Evolutionary conservation across 2,888 invertebrate genomes (phyloP).

Genomic region (Pheosia gnoma): DNA sequence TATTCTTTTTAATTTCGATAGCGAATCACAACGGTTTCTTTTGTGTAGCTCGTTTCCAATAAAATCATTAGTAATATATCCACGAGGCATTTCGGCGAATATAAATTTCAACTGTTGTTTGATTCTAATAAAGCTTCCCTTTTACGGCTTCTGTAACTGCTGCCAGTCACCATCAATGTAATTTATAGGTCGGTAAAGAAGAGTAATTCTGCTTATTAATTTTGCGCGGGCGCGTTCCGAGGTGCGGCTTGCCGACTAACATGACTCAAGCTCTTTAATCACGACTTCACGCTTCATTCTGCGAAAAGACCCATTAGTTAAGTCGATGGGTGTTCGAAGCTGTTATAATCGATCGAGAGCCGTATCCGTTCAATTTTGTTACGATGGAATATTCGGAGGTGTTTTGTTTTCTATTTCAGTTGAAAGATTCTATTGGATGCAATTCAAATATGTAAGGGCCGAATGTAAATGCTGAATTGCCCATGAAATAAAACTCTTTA

Average conservation of each 20-base stretch:
- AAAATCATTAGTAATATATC: not conserved
- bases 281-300: constrained; percentile 43
- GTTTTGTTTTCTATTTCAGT: constrained; percentile 40
- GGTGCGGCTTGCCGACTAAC: constrained; percentile 70
- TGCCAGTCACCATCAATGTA: constrained; percentile 73
- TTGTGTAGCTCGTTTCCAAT: constrained; percentile 14
- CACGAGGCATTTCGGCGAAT: constrained; percentile 9
- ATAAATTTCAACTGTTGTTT: constrained; percentile 61
- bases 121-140: constrained; percentile 66
- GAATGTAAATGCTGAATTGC: constrained; percentile 52
- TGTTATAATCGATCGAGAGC: constrained; percentile 41
- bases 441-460: constrained; percentile 49
- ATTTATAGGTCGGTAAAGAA: constrained; percentile 76
- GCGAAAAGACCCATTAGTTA: constrained; percentile 52
- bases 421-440: constrained; percentile 45
- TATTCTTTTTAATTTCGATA: constrained; percentile 46
- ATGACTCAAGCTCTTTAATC: constrained; percentile 67
- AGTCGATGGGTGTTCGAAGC: constrained; percentile 42
- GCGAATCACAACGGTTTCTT: constrained; percentile 6
- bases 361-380: constrained; percentile 18
- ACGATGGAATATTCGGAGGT: not conserved
- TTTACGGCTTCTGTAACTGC: constrained; percentile 70
- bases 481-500: constrained; percentile 56
- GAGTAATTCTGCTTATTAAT: constrained; percentile 80
- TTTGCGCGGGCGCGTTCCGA: constrained; percentile 62